Conservation (phyloP, 2,113 vertebrate species). For the Semnornis frantzii region DNA sequence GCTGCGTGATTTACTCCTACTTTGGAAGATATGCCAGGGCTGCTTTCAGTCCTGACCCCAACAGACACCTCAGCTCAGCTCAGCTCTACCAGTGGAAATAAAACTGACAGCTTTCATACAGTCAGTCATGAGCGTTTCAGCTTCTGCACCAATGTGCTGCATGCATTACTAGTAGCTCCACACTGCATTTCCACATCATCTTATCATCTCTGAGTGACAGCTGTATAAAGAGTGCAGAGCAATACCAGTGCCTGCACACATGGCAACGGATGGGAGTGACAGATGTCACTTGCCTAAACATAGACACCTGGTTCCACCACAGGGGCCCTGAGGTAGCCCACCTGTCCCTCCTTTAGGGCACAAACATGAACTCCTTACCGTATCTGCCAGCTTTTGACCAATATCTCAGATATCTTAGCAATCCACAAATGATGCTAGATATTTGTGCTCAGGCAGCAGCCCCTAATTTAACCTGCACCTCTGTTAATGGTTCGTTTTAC, state of each 20-base stretch:
- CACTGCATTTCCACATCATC: background rate
- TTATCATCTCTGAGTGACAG: background rate
- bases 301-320: accelerated
- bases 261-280: background rate
- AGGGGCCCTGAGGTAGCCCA: background rate
- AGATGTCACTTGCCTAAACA: background rate
- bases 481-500: background rate
- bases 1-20: background rate
- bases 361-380: background rate
- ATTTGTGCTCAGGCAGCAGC: background rate
- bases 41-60: slow-evolving; percentile 9
- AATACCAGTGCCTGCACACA: background rate
- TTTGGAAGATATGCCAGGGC: background rate
- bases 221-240: background rate
- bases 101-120: background rate
- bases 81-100: background rate
- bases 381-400: background rate
- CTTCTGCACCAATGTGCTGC: background rate
- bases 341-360: background rate
- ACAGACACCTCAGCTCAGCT: background rate
- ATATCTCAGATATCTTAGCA: background rate
- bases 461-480: background rate
- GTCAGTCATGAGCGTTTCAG: background rate
- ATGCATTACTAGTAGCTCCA: background rate
- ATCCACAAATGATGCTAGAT: background rate